Percentiles rank a stretch among this genome's conserved stretches.
Evolutionary conservation across 2,113 vertebrate genomes (phyloP).

Genomic region (Vireo altiloquus): DNA sequence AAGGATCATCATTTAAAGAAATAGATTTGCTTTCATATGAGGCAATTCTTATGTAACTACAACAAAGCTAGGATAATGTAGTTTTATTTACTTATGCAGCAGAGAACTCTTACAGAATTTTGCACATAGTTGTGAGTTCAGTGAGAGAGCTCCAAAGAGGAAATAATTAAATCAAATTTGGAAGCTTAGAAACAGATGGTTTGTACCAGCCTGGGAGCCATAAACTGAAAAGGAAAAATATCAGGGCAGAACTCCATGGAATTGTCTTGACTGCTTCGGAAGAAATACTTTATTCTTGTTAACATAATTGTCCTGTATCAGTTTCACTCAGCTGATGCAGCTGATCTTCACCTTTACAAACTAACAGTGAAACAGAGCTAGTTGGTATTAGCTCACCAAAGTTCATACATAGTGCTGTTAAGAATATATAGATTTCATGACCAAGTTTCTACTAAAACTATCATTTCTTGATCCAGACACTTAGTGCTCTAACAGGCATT

Average conservation of each 20-base stretch:
- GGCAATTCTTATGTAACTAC: neutral
- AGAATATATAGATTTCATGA: neutral
- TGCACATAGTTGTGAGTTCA: neutral
- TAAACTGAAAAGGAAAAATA: conserved; percentile 2
- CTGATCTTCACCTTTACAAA: neutral
- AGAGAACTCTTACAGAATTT: neutral
- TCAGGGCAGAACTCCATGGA: neutral
- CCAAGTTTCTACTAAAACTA: neutral
- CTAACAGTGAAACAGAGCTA: neutral
- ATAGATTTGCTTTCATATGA: neutral
- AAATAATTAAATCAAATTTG: conserved; percentile 48
- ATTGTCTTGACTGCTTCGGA: neutral
- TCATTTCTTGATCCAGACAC: neutral
- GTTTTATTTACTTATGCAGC: neutral
- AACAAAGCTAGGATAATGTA: neutral
- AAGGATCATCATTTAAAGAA: neutral
- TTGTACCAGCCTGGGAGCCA: neutral
- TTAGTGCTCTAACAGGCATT: neutral
- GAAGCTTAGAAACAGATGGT: conserved; percentile 33
- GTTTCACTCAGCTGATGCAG: neutral
- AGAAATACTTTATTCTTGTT: neutral
- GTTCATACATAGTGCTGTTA: neutral
- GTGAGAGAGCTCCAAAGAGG: neutral
- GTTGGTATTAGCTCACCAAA: neutral
- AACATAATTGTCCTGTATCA: neutral